A percentile compares a stretch with the other conserved stretches of the same genome.
Evolutionary conservation across 2,113 vertebrate genomes (phyloP).

Genomic region (Tragulus kanchil): DNA sequence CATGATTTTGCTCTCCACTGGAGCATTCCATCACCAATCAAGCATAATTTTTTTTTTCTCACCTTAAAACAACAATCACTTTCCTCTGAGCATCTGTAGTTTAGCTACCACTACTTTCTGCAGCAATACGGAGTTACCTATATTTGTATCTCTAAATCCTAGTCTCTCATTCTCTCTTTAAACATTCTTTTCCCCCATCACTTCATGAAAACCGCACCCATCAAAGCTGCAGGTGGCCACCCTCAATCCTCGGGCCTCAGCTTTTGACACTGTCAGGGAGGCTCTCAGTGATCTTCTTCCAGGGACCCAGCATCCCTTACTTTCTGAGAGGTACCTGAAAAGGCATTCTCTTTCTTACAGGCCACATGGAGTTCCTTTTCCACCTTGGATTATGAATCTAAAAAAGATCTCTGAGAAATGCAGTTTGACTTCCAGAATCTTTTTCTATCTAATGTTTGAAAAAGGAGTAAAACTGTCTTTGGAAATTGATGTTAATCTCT

Average conservation of each 20-base stretch:
- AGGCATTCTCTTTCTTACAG: not conserved
- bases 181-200: not conserved
- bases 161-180: not conserved
- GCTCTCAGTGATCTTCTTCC: not conserved
- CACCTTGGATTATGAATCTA: not conserved
- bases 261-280: no score
- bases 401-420: not conserved
- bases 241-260: not conserved
- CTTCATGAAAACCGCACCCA: not conserved
- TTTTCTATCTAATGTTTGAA: constrained; percentile 41
- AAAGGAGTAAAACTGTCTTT: constrained; percentile 33
- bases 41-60: not conserved
- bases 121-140: not conserved
- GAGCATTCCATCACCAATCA: not conserved
- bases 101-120: not conserved
- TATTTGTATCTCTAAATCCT: not conserved
- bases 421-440: not conserved
- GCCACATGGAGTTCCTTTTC: not conserved
- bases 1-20: not conserved
- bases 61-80: not conserved
- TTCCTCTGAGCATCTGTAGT: not conserved
- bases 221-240: not conserved
- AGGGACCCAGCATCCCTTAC: not conserved
- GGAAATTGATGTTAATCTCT: constrained; percentile 13
- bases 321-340: not conserved